Conservation (phyloP, 2,113 vertebrate species). For the Sitta europaea region DNA sequence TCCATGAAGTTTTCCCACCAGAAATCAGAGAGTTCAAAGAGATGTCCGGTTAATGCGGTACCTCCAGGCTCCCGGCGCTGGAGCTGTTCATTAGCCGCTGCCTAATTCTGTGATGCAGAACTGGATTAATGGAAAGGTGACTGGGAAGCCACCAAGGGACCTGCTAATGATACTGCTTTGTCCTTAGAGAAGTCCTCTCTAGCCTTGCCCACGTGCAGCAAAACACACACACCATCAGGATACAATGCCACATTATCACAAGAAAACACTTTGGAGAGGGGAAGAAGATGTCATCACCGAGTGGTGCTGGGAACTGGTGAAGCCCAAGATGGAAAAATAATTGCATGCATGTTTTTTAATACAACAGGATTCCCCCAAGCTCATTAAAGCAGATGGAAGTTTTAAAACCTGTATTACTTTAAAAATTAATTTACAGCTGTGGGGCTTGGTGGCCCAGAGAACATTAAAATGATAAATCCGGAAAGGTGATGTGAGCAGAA, state of each 20-base stretch:
- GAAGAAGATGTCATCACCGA: constrained; percentile 17
- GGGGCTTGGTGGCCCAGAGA: constrained; percentile 69
- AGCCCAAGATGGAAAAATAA: constrained; percentile 69
- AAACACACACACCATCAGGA: constrained; percentile 44
- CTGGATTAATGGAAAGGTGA: constrained; percentile 69
- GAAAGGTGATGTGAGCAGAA: constrained; percentile 66
- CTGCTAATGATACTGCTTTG: constrained; percentile 54
- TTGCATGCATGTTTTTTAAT: constrained; percentile 68
- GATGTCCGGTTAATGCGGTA: constrained; percentile 59
- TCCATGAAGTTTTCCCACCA: constrained; percentile 62
- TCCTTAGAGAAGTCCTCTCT: constrained; percentile 54
- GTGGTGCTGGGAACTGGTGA: constrained; percentile 14
- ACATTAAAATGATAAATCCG: constrained; percentile 70
- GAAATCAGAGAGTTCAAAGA: constrained; percentile 65
- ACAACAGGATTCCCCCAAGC: constrained; percentile 69
- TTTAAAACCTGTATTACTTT: constrained; percentile 72
- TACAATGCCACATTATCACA: constrained; percentile 13
- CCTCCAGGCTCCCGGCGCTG: constrained; percentile 48
- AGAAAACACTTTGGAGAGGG: constrained; percentile 55
- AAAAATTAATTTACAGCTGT: constrained; percentile 74
- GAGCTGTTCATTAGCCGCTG: constrained; percentile 59
- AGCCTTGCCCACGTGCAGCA: constrained; percentile 36
- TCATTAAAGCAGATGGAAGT: constrained; percentile 73
- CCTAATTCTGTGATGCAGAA: constrained; percentile 59
- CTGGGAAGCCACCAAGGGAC: constrained; percentile 59